Percentiles rank a stretch among this genome's conserved stretches.
phyloP scores from a whole-genome alignment of 1,140 invertebrate genomes.

The Drosophila funebris region DNA sequence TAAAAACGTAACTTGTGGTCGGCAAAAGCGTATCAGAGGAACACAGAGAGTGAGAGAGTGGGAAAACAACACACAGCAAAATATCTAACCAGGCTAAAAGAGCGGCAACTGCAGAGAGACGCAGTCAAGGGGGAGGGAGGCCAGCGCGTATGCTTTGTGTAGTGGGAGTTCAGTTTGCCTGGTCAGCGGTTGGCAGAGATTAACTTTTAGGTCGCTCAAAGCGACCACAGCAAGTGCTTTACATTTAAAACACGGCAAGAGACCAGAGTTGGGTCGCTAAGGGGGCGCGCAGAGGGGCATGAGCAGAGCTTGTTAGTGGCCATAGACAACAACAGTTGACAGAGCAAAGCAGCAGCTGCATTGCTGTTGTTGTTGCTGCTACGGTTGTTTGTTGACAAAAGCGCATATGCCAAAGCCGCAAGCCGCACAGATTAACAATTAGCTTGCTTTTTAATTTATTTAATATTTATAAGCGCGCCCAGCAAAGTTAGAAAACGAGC shows the following conservation, averaged over 20 bases:
- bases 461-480: slow-evolving; percentile 15
- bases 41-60: background rate
- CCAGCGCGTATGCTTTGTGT: background rate
- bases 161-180: slow-evolving; percentile 22
- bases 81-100: slow-evolving; percentile 65
- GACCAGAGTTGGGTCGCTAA: background rate
- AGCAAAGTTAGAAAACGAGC: slow-evolving; percentile 1
- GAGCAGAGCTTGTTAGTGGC: slow-evolving; percentile 57
- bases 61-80: slow-evolving; percentile 53
- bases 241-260: slow-evolving; percentile 70
- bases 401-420: slow-evolving; percentile 66
- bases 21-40: slow-evolving; percentile 30
- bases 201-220: slow-evolving; percentile 81
- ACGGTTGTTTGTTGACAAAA: slow-evolving; percentile 62
- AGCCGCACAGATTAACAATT: slow-evolving; percentile 78
- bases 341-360: background rate
- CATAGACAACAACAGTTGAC: slow-evolving; percentile 16
- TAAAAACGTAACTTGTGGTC: slow-evolving; percentile 78
- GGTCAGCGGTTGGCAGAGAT: slow-evolving; percentile 77
- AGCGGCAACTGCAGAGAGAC: background rate
- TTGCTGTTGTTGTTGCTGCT: background rate
- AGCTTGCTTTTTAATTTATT: slow-evolving; percentile 74
- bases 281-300: background rate
- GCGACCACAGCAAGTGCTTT: slow-evolving; percentile 81
- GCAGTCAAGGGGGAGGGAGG: background rate